These are phyloP conservation scores for Lasioglossum baleicum DNA, from an alignment of 1,140 invertebrate genomes.

Conservation along the genomic window DNA sequence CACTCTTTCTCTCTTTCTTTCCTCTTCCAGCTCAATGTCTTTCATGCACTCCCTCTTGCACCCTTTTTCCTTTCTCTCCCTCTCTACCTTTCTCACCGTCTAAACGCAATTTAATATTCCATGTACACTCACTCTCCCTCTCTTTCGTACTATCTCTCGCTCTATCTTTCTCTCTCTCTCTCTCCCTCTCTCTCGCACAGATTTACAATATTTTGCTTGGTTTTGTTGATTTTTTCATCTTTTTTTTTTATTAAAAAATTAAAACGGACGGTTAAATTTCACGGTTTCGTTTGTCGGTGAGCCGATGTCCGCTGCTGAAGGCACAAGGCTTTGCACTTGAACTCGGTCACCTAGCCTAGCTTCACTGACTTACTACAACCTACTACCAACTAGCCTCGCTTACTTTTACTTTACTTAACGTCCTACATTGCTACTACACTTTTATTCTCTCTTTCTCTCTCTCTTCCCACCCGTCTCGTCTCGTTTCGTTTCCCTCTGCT, in stretches of 20 bases:
- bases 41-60: too few relatives aligned
- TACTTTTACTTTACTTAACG: constrained; percentile 58
- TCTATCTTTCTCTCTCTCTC: too few relatives aligned
- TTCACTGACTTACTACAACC: constrained; percentile 71
- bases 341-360: constrained; percentile 80
- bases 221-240: too few relatives aligned
- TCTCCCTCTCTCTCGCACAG: constrained; percentile 39
- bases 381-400: constrained; percentile 64
- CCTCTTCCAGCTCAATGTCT: too few relatives aligned
- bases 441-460: constrained; percentile 1
- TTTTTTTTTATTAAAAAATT: constrained; percentile 76
- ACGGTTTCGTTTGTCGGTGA: constrained; percentile 76
- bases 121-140: too few relatives aligned
- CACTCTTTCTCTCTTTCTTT: too few relatives aligned
- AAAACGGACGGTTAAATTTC: constrained; percentile 80
- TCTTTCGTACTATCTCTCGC: neutral
- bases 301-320: constrained; percentile 80
- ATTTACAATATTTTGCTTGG: constrained; percentile 63
- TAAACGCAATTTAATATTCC: too few relatives aligned
- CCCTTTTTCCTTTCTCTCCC: too few relatives aligned
- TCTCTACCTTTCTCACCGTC: neutral
- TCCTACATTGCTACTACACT: constrained; percentile 46
- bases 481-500: too few relatives aligned
- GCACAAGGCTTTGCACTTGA: constrained; percentile 81
- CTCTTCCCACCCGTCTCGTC: too few relatives aligned